phyloP scores from a whole-genome alignment of 1,140 invertebrate genomes.

The Drosophila repleta region DNA sequence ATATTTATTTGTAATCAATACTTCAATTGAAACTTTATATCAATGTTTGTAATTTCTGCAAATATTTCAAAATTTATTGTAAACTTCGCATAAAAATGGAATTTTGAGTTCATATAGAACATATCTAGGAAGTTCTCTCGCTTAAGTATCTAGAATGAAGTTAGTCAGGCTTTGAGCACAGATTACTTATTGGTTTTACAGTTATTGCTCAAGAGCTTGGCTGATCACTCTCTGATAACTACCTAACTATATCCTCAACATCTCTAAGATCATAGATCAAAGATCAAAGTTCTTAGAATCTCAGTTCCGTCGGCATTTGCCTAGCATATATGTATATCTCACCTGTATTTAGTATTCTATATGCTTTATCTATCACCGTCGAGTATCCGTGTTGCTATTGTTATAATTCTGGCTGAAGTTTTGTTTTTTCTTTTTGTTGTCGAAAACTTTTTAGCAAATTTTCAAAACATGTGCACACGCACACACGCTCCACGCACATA shows the following conservation, averaged over 20 bases:
- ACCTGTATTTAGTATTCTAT: conserved; percentile 28
- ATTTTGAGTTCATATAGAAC: too few relatives aligned
- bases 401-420: conserved; percentile 19
- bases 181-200: too few relatives aligned
- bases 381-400: conserved; percentile 30
- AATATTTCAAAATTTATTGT: too few relatives aligned
- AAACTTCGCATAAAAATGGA: too few relatives aligned
- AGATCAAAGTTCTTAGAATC: background rate
- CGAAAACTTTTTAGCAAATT: conserved; percentile 19
- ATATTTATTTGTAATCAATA: background rate
- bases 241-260: background rate
- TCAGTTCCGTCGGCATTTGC: conserved; percentile 22
- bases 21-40: too few relatives aligned
- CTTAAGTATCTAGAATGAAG: too few relatives aligned
- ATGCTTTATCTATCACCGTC: conserved; percentile 6
- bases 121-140: too few relatives aligned
- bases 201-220: too few relatives aligned
- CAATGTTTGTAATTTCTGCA: too few relatives aligned
- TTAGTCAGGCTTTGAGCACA: too few relatives aligned
- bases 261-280: background rate
- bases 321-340: conserved; percentile 19
- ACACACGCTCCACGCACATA: conserved; percentile 2
- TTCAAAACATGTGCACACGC: conserved; percentile 36
- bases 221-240: too few relatives aligned
- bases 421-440: background rate